Base-by-base conservation (phyloP, 35 echinoderm and acorn worm species). In the Chiridota heheva region DNA sequence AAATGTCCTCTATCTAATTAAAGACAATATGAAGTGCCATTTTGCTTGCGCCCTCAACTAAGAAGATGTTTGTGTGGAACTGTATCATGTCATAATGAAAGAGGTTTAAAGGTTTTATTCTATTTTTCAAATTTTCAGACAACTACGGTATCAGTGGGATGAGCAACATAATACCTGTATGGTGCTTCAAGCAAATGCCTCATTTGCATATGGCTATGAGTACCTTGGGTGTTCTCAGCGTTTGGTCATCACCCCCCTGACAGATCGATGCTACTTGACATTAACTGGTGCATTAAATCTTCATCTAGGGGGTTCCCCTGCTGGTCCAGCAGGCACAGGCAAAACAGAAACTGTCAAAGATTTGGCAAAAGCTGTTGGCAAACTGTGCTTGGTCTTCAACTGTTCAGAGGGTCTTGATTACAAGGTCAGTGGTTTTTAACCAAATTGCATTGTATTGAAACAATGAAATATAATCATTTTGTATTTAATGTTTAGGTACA, bases 311-410 rank as follows among this genome's bases (percentile, higher is more conserved):
- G 88, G 94, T 7, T 97, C 94, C 0, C 94, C 94, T 3, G 94
- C 94, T 13, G 94, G 94, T 4, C 94, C 94, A 22, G 94, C 94
- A 7, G 94, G 94, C 13, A 97, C 94, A 4, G 94, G 94, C 4
- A 97, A 97, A 47, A 97, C 94, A 40, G 94, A 97, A 73, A 97
- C 94, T 0, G 94, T 97, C 36, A 97, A 97, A 49, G 94, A 97
- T 61, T 72, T 97, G 36, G 94, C 94, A 35, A 97, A 97, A 44
- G 79, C 89, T 6, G 53, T 97, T 1, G 94, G 94, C 4, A 97
- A 97, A 61, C 94, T 87, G 36, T 97, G 94, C 48, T 76, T 97
- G 4, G 94, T 97, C 32, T 97, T 97, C 80, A 97, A 97, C 76
- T 97, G 94, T 40, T 97, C 94, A 30, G 94, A 97, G 46, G 94